Base-by-base conservation (phyloP, 2,797 vertebrate genomes). In the Fistularia tabacaria region DNA sequence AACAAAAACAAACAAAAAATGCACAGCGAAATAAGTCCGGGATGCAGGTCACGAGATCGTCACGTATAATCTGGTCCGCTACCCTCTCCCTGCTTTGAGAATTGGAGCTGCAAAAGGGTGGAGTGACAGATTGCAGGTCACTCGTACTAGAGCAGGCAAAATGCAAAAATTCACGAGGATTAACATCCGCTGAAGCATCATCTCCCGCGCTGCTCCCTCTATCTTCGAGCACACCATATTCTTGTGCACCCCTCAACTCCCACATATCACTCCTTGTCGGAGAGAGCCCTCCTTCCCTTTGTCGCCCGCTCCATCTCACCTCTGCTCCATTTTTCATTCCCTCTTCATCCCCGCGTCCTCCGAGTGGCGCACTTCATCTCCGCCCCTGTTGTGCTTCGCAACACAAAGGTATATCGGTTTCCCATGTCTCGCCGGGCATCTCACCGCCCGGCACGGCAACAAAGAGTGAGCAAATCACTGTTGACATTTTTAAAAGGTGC, bases 111-210 rank as follows among this genome's bases (percentile, higher is more conserved):
- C 53, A 51, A 66, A 59, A 75, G 77, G 71, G 81, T 82, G 79
- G 63, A 80, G 73, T 87, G 86, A 87, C 85, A 87, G 82, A 88
- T 91, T 89, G 85, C 88, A 81, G 88, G 83, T 88, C 86, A 80
- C 61, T 81, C 64, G 74, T 77, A 70, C 54, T 69, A 61, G 58
- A 36, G 44, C 61, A 57, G 62, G 80, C 70, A 40, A 49, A 14
- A 57, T 58, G 51, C 55, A 25, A 74, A 71, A 67, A 80, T 75
- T 76, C 74, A 62, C 59, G 45, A 65, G 55, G 59, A 62, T 73
- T 54, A 69, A 77, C 66, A 69, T 85, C 67, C 80, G 84, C 83
- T 88, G 84, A 89, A 72, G 56, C 85, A 65, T 84, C 78, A 79
- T 59, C 62, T 56, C 57, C 66, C 54, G 52, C 39, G 58, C 64